Evolutionary conservation across 2,888 invertebrate species (phyloP).

Genomic region (Eupeodes latifasciatus): DNA sequence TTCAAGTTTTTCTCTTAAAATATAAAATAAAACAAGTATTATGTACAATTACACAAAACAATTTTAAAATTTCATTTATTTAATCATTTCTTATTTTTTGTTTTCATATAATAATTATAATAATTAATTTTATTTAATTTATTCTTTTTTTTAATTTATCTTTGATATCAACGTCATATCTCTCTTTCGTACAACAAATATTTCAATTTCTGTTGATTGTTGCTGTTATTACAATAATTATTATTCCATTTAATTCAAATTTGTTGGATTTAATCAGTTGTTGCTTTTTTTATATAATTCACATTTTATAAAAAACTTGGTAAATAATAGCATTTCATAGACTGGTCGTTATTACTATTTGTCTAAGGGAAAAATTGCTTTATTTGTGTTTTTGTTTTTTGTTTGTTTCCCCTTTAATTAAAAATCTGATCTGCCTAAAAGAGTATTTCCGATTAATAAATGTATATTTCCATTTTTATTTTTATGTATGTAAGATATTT

Average conservation of each 20-base stretch:
- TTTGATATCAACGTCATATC: conserved; percentile 76
- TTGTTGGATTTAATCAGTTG: conserved; percentile 38
- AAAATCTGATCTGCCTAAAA: conserved; percentile 72
- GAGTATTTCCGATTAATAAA: conserved; percentile 59
- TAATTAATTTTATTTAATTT: conserved; percentile 75
- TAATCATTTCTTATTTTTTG: conserved; percentile 79
- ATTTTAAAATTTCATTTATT: conserved; percentile 84
- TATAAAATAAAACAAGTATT: conserved; percentile 77
- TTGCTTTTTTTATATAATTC: conserved; percentile 69
- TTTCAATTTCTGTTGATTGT: conserved; percentile 48
- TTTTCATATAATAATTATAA: conserved; percentile 70
- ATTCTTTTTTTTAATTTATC: conserved; percentile 57
- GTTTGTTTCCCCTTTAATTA: conserved; percentile 48
- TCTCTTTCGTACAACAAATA: conserved; percentile 76
- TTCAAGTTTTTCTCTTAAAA: no score
- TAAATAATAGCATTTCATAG: conserved; percentile 72
- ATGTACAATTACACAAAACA: conserved; percentile 84
- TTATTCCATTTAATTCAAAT: conserved; percentile 32
- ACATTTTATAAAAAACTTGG: conserved; percentile 72
- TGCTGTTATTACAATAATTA: conserved; percentile 60
- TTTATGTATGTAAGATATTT: conserved; percentile 75
- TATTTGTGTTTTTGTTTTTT: conserved; percentile 56
- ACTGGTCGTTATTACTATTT: conserved; percentile 68
- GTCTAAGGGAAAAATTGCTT: conserved; percentile 62
- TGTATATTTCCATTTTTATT: conserved; percentile 62